Conservation (phyloP, 2,888 invertebrate species). For the Aplocera efformata region DNA sequence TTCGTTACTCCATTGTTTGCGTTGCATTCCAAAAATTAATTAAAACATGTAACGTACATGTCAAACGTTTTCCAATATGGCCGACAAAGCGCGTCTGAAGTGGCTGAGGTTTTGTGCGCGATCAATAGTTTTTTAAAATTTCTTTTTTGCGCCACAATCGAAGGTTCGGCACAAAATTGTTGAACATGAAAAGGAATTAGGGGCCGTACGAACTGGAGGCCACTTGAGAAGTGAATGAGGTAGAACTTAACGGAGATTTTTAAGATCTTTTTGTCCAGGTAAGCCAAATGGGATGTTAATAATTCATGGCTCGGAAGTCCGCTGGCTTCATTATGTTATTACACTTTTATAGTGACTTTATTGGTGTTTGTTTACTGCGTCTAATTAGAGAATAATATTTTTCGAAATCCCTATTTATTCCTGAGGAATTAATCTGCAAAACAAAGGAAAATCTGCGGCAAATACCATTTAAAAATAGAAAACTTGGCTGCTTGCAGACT, state of each 20-base stretch:
- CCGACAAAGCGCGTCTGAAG: constrained; percentile 71
- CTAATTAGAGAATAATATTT: no score
- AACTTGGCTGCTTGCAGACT: no score
- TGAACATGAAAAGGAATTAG: constrained; percentile 72
- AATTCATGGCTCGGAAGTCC: constrained; percentile 49
- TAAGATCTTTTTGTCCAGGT: constrained; percentile 64
- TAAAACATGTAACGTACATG: constrained; percentile 53
- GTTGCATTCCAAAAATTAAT: constrained; percentile 28
- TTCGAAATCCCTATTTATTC: no score
- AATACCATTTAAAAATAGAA: no score
- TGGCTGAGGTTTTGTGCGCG: constrained; percentile 65
- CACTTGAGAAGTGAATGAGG: constrained; percentile 71
- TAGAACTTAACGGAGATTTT: constrained; percentile 66
- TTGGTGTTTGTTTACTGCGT: no score
- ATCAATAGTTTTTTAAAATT: constrained; percentile 69
- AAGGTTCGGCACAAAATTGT: constrained; percentile 59
- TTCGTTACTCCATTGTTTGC: background rate
- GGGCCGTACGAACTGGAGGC: constrained; percentile 54
- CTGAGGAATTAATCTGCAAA: no score
- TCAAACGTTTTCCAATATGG: constrained; percentile 74
- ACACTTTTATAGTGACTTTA: constrained; percentile 5
- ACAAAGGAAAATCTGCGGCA: no score
- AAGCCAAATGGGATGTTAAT: constrained; percentile 67
- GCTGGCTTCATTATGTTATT: constrained; percentile 23
- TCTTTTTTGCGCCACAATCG: constrained; percentile 64